Evolutionary conservation across 2,113 vertebrate species (phyloP), one percentile per base, ranked within the genome.

Genomic region (Arvicanthis niloticus): DNA sequence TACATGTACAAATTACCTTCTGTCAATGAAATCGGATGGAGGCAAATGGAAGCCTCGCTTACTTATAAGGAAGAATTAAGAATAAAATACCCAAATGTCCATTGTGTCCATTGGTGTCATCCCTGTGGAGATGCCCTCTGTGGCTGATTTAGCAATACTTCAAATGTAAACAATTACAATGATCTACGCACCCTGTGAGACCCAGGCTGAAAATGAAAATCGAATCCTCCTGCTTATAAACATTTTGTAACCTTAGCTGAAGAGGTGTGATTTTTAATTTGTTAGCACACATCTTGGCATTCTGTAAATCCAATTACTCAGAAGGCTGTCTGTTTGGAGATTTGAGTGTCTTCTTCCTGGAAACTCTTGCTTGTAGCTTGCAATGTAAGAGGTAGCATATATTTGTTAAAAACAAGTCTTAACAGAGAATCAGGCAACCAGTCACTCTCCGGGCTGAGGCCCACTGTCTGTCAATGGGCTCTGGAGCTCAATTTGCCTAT

Each of bases 211-310:
- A 96, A 73, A 88, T 96, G 88, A 92, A 97, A 97, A 76, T 94
- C 95, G 86, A 86, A 75, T 48, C 51, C 16, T 60, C 53, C 89
- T 68, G 29, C 95, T 98, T 97, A 93, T 96, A 92, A 93, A 51
- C 77, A 86, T 26, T 68, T 31, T 81, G 2, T 13, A 58, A 29
- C 62, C 22, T 82, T 97, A 94, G 62, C 89, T 96, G 91, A 94
- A 96, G n/a, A 37, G 45, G 62, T 96, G 1, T 76, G 94, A 51
- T 92, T 31, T 34, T 97, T 88, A 88, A 77, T 97, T 97, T 94
- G 82, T 16, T 93, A 81, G 15, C 0, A 45, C 73, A 22, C 22
- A 45, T 10, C 96, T 87, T 75, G 60, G 29, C 87, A 77, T 95
- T 96, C 86, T 92, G 96, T 58, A 68, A 88, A 53, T 97, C 76